phyloP scores from a whole-genome alignment of 2,797 vertebrate species.

The Vespertilio murinus region DNA sequence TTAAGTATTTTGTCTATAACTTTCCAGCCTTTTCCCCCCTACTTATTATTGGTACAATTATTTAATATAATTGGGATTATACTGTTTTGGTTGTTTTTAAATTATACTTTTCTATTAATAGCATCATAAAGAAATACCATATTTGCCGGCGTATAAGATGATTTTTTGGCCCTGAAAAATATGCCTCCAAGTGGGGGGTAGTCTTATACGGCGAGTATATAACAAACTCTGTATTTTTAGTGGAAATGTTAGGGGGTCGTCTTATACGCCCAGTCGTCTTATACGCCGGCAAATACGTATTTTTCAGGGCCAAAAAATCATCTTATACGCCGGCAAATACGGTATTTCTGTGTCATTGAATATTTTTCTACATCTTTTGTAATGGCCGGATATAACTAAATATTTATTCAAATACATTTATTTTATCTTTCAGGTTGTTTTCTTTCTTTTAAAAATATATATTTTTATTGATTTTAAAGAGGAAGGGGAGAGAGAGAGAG shows the following conservation, averaged over 20 bases:
- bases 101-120: not conserved
- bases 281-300: too few relatives aligned
- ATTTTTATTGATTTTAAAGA: too few relatives aligned
- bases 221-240: too few relatives aligned
- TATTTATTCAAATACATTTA: not conserved
- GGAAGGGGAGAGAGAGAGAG: too few relatives aligned
- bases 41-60: not conserved
- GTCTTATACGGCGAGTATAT: too few relatives aligned
- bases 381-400: not conserved
- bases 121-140: not conserved
- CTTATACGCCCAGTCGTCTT: too few relatives aligned
- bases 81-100: not conserved
- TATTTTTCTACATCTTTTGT: not conserved
- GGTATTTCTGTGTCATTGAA: not conserved
- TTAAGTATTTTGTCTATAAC: not conserved
- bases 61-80: not conserved
- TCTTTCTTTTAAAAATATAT: not conserved
- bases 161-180: too few relatives aligned
- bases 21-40: not conserved
- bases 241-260: too few relatives aligned
- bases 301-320: too few relatives aligned
- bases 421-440: not conserved
- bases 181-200: too few relatives aligned
- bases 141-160: too few relatives aligned
- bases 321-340: too few relatives aligned